Base-by-base conservation (phyloP, 2,113 vertebrate species). In the Gymnocephalus cernua region DNA sequence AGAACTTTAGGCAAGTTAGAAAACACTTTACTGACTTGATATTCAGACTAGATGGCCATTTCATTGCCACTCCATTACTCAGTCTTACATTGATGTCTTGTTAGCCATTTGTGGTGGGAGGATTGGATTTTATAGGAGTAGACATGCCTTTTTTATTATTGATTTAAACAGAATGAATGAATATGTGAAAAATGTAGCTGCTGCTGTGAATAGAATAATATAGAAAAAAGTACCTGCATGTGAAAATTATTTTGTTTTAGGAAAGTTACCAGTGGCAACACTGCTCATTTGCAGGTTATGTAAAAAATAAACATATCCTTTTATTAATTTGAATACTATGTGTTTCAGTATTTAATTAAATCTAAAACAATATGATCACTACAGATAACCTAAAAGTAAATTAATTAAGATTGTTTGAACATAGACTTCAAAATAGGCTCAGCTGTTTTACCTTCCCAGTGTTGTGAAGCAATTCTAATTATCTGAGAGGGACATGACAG, bases 271-370 rank as follows among this genome's bases (percentile, higher is more conserved):
- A 74, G n/a, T 3, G 51, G 18, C 41, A 75, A 47, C 48, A 48
- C n/a, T 38, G 67, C 50, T 68, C 51, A 78, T 65, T 83, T 77
- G 56, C 48, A 78, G 57, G 45, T 66, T 70, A 65, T 29, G 14
- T 10, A 6, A 14, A 41, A 18, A 44, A 54, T 6, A 13, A 21
- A 13, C 5, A 47, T 7, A 4, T 15, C 11, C 11, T 21, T 74
- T 59, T 18, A 9, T 19, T 44, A 0, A 1, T 66, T 44, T 64
- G 6, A 80, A 61, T 25, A 25, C 18, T 25, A 2, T 62, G 21
- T 21, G 50, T 59, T 79, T 70, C 2, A n/a, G 2, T 3, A 38
- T 58, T 70, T 11, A 21, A 73, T 75, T 75, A 7, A 51, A 58
- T 61, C 54, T 71, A 18, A 59, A 47, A 48, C 35, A 21, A 23